Evolutionary conservation across 2,797 vertebrate species (phyloP), one percentile per base, ranked within the genome.

Genomic region (Etheostoma nigrum): DNA sequence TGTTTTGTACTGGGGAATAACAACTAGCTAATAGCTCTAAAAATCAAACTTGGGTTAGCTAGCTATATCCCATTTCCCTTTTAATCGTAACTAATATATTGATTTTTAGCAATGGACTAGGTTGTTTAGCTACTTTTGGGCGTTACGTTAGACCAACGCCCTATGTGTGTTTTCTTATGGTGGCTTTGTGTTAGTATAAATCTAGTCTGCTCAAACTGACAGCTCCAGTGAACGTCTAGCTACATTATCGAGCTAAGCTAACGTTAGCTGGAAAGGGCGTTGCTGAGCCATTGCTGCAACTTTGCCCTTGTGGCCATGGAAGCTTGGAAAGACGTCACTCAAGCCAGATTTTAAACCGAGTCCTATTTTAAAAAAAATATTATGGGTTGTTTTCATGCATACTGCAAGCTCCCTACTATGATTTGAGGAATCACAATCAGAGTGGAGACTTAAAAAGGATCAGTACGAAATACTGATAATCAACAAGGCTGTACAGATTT

Each of bases 201-300:
- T 67, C 49, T 5, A 36, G 55, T 30, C 42, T 61, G 53, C 55
- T 75, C 63, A 23, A 42, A 61, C 60, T 89, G 91, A 88, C 88
- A 86, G 85, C 70, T 86, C 73, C 76, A 42, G 55, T 82, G 76
- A 49, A 54, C 71, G 67, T 84, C 68, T 23, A 23, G 21, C 21
- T 79, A 68, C 74, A 83, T 84, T 86, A 42, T 63, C 52, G 51
- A 76, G 91, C 87, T 91, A 89, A 83, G 92, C 91, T 93, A 93
- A 86, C 66, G 68, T 83, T 92, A 88, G 87, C 91, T 88, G 64
- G 89, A 85, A 93, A 94, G 94, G 94, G 94, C 94, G 94, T 94
- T 93, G 91, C 91, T 93, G 91, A 92, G 86, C 82, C 88, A 85
- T 77, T 91, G 88, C 93, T 94, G 92, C 92, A 94, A 92, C 92